Percentiles rank a stretch among this genome's conserved stretches.
phyloP scores from a whole-genome alignment of 2,888 invertebrate species.

The Sipha maydis region DNA sequence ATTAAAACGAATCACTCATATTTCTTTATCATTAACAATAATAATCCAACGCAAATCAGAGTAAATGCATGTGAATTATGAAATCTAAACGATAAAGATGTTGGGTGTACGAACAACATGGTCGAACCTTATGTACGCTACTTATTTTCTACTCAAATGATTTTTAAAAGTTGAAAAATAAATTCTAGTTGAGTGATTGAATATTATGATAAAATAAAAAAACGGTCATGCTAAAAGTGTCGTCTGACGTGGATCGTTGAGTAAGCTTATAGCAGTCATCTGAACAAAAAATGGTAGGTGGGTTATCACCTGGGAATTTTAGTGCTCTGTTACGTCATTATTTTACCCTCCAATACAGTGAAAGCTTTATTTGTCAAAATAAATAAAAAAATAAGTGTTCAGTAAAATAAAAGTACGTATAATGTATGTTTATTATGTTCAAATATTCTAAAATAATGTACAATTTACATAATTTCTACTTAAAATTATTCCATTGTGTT shows the following conservation, averaged over 20 bases:
- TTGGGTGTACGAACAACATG: neutral
- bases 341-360: neutral
- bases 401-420: neutral
- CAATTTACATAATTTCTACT: too few relatives aligned
- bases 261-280: neutral
- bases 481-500: too few relatives aligned
- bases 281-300: neutral
- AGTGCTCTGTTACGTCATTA: neutral
- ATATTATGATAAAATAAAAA: neutral
- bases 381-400: neutral
- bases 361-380: constrained; percentile 1
- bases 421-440: neutral
- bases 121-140: neutral
- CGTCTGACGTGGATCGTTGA: neutral
- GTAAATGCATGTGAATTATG: too few relatives aligned
- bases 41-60: too few relatives aligned
- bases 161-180: neutral
- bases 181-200: neutral
- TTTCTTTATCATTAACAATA: too few relatives aligned
- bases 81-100: too few relatives aligned
- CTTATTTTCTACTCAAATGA: neutral
- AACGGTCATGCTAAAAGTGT: constrained; percentile 11
- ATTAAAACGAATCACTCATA: too few relatives aligned
- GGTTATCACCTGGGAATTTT: neutral
- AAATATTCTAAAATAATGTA: too few relatives aligned